These are phyloP conservation scores for Hylyphantes graminicola DNA, from an alignment of 1,140 invertebrate species.

Conservation along the genomic window DNA sequence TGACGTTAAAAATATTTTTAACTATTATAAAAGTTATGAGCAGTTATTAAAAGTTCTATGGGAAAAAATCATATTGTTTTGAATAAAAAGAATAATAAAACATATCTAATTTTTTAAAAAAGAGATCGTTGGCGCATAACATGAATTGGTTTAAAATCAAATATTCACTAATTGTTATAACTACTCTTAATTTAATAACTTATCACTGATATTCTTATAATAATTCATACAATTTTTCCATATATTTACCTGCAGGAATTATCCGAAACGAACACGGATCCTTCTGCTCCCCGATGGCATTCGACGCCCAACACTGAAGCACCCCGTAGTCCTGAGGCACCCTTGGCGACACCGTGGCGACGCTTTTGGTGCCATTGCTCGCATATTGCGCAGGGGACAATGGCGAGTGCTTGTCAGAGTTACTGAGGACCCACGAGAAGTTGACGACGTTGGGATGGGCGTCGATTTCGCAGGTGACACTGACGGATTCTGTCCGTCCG, in stretches of 20 bases:
- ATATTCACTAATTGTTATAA: too few species aligned
- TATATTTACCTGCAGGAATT: constrained; percentile 78
- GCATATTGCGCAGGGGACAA: constrained; percentile 9
- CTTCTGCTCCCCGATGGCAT: constrained; percentile 81
- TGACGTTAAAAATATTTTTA: too few species aligned
- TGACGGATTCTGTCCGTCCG: constrained; percentile 63
- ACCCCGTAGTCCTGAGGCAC: constrained; percentile 80
- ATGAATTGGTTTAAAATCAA: too few species aligned
- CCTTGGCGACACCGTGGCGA: constrained; percentile 71
- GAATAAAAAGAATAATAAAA: too few species aligned
- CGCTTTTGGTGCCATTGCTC: constrained; percentile 52
- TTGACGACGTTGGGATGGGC: constrained; percentile 75
- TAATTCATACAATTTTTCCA: neutral
- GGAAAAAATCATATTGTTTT: too few species aligned
- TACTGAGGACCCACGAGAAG: constrained; percentile 64
- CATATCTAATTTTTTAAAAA: too few species aligned
- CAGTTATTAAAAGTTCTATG: too few species aligned
- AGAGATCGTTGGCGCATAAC: too few species aligned
- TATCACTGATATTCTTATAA: too few species aligned
- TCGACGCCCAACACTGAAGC: constrained; percentile 86
- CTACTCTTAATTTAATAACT: too few species aligned
- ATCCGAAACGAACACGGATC: constrained; percentile 85
- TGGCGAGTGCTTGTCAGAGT: constrained; percentile 28
- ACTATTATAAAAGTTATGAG: too few species aligned
- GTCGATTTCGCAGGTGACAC: constrained; percentile 83